Evolutionary conservation across 2,888 invertebrate genomes (phyloP), one percentile per base, ranked within the genome.

Genomic region (Drosophila quasianomalipes): DNA sequence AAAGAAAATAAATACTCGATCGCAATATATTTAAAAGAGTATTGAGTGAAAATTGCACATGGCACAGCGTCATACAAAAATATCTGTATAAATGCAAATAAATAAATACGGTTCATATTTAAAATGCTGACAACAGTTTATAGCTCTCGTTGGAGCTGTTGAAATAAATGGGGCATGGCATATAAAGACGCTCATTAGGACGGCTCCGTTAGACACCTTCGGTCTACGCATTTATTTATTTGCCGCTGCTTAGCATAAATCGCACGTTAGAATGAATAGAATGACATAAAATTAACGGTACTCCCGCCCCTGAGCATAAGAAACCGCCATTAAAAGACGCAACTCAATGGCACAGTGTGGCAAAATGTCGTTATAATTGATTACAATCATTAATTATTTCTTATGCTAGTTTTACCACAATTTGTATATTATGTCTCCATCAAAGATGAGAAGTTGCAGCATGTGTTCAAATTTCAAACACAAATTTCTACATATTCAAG

Each of bases 251-350:
- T 90, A 78, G 83, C 86, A 85, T 89, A 89, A 85, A 85, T 90
- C 90, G 86, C 90, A 83, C 85, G 81, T 90, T 86, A 75, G 70
- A 68, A 76, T 69, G 74, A 83, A 86, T 85, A 81, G 74, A 90
- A 85, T 88, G 76, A 83, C 85, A 85, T 90, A 90, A 90, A 90
- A 85, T 85, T 90, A 85, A 90, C 90, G 88, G 69, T 57, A 66
- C 70, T 66, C 71, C 62, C 65, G 35, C 67, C 54, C 28, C 22
- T n/a, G 31, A 68, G 49, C 66, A 35, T 53, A 58, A 41, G 64
- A 51, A 26, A 74, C 68, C 60, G 62, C 73, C 79, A 76, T 74
- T 55, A 72, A 64, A 60, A 47, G 52, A 28, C 66, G 37, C 57
- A 62, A 41, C 58, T 66, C 64, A 60, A 62, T 70, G 59, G 71